Conservation (phyloP, 1,140 invertebrate genomes). For the Mya arenaria region DNA sequence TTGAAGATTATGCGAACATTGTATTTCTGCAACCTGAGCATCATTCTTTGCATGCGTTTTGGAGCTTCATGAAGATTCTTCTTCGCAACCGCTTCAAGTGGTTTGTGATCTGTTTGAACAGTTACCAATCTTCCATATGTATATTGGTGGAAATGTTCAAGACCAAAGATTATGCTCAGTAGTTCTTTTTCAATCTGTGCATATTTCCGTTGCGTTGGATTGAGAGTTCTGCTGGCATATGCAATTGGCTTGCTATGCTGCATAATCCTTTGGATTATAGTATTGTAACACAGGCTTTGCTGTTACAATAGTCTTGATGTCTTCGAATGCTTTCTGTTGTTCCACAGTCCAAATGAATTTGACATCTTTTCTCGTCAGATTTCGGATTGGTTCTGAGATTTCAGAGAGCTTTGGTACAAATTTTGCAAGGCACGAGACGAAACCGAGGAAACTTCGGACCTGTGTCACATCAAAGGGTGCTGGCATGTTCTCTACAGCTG, state of each 20-base stretch:
- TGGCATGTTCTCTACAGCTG: conserved; percentile 78
- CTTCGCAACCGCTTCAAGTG: conserved; percentile 56
- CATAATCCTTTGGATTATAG: conserved; percentile 47
- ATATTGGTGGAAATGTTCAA: conserved; percentile 82
- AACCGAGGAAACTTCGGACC: conserved; percentile 58
- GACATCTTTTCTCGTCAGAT: conserved; percentile 49
- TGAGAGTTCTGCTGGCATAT: conserved; percentile 59
- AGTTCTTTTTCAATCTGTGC: conserved; percentile 64
- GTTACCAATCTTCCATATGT: conserved; percentile 74
- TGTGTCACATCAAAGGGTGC: conserved; percentile 71
- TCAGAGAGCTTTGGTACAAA: conserved; percentile 61
- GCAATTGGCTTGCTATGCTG: conserved; percentile 54
- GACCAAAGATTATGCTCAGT: conserved; percentile 64
- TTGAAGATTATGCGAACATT: conserved; percentile 79
- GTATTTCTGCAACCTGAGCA: conserved; percentile 78
- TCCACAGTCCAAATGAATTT: conserved; percentile 45
- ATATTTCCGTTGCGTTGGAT: conserved; percentile 55
- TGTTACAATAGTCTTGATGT: conserved; percentile 37
- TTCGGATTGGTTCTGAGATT: conserved; percentile 57
- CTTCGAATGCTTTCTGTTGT: conserved; percentile 46
- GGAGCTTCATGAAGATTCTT: conserved; percentile 55
- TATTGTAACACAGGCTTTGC: conserved; percentile 47
- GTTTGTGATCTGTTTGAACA: conserved; percentile 60
- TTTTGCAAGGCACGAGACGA: conserved; percentile 62
- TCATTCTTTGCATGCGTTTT: conserved; percentile 57